These are phyloP conservation scores for Synodontis membranacea DNA, from an alignment of 2,113 vertebrate species.

Conservation along the genomic window DNA sequence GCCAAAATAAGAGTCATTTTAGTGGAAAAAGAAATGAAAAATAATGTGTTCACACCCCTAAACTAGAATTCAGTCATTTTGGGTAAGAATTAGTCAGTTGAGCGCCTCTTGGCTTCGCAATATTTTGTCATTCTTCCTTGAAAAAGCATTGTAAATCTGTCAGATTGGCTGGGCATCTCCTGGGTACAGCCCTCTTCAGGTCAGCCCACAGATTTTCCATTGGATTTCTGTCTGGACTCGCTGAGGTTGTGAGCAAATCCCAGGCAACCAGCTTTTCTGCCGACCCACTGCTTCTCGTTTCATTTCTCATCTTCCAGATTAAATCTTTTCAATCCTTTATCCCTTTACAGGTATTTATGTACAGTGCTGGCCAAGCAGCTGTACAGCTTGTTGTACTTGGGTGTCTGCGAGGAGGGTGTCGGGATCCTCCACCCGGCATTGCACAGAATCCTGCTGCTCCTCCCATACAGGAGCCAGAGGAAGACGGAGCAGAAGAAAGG, in stretches of 20 bases:
- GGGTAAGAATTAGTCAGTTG: no score
- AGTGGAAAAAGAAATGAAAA: no score
- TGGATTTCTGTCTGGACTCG: neutral
- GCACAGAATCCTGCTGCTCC: neutral
- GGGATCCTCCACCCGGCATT: slow-evolving; percentile 56
- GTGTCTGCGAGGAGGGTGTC: slow-evolving; percentile 53
- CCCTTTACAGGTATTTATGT: slow-evolving; percentile 61
- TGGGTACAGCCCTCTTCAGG: no score
- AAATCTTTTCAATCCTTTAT: neutral
- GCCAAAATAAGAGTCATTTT: no score
- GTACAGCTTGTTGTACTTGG: slow-evolving; percentile 65
- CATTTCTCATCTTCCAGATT: neutral
- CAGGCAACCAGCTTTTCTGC: no score
- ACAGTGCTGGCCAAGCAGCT: slow-evolving; percentile 63
- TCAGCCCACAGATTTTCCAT: neutral
- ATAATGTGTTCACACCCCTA: no score
- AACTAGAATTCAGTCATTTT: no score
- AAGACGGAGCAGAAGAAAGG: neutral
- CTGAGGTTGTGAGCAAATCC: no score
- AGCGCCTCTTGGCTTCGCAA: neutral
- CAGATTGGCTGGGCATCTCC: neutral
- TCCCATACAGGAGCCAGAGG: slow-evolving; percentile 5
- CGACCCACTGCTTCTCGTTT: neutral
- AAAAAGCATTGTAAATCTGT: neutral
- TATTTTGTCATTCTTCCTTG: neutral